Conservation (phyloP, 2,888 invertebrate genomes). For the Hyposoter didymator region DNA sequence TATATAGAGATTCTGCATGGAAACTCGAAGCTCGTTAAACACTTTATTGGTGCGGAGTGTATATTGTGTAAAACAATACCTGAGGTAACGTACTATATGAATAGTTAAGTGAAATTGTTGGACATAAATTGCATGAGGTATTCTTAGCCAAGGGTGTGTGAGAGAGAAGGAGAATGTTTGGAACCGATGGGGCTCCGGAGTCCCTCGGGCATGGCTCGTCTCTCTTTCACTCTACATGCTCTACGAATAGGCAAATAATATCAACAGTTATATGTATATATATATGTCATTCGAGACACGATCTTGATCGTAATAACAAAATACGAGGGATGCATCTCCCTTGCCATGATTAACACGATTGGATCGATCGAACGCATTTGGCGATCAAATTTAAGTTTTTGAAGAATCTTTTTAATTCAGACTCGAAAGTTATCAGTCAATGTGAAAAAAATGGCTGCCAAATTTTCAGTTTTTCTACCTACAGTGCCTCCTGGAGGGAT, state of each 20-base stretch:
- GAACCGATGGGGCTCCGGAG: conserved; percentile 22
- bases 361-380: conserved; percentile 8
- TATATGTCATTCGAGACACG: conserved; percentile 20
- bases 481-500: too few species aligned
- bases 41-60: conserved; percentile 38
- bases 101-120: conserved; percentile 61
- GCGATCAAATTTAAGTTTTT: background rate
- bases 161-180: conserved; percentile 3
- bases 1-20: conserved; percentile 17
- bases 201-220: conserved; percentile 51
- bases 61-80: conserved; percentile 53
- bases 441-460: too few species aligned
- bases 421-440: too few species aligned
- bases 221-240: background rate
- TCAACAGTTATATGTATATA: conserved; percentile 11
- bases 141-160: conserved; percentile 21
- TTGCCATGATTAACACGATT: conserved; percentile 12
- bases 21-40: conserved; percentile 55
- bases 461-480: too few species aligned
- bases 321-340: conserved; percentile 26
- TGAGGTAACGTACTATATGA: conserved; percentile 51
- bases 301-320: conserved; percentile 40
- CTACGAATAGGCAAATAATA: conserved; percentile 24
- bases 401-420: background rate
- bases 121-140: conserved; percentile 62